Percentiles rank a stretch among this genome's conserved stretches.
Evolutionary conservation across 2,888 invertebrate species (phyloP).

Genomic region (Noctua janthina): DNA sequence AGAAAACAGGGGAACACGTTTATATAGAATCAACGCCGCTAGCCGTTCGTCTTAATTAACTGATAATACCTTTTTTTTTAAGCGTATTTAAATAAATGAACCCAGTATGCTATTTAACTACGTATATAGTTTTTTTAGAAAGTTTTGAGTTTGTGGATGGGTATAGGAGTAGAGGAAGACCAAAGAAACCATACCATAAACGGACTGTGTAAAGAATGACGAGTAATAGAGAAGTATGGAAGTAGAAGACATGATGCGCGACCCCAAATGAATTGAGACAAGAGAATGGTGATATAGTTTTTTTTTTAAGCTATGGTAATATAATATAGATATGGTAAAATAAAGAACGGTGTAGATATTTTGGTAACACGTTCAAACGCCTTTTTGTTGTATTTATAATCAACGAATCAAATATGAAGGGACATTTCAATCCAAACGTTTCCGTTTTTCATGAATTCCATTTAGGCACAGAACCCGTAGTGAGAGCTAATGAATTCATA

Average conservation of each 20-base stretch:
- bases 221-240: no score
- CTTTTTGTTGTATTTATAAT: not conserved
- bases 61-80: not conserved
- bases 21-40: not conserved
- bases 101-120: not conserved
- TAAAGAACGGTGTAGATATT: not conserved
- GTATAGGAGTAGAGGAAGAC: no score
- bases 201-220: no score
- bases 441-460: slow-evolving; percentile 27
- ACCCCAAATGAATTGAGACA: no score
- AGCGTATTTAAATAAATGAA: not conserved
- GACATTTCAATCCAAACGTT: not conserved
- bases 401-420: not conserved
- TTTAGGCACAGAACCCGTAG: slow-evolving; percentile 8
- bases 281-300: no score
- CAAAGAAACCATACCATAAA: no score
- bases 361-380: not conserved
- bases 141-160: no score
- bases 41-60: not conserved
- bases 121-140: no score
- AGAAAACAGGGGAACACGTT: not conserved
- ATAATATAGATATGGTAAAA: not conserved
- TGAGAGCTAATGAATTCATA: slow-evolving; percentile 46
- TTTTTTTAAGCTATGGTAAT: not conserved
- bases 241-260: no score